Base-by-base conservation (phyloP, 1,140 invertebrate species). In the Drosophila tristis region DNA sequence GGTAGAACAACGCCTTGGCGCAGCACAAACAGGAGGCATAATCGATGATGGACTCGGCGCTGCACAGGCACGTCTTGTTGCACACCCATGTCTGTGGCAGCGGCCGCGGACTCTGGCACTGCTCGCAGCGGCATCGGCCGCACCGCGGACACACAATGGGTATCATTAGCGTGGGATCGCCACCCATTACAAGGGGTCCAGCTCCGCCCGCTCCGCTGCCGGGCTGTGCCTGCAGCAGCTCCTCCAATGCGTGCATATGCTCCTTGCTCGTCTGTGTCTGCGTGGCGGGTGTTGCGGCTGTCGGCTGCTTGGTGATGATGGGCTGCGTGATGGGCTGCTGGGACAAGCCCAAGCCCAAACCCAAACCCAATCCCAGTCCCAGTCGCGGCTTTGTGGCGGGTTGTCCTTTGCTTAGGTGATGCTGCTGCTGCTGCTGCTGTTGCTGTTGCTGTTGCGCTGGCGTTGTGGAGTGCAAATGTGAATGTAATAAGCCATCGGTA, bases 11-110 rank as follows among this genome's bases (percentile, higher is more conserved):
- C 45, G 96, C 97, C 92, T 98, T 98, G 74, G 97, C 97, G 92
- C 97, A 98, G 93, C 97, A 98, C 93, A 98, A 94, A 92, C 98
- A 98, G 63, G 97, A 97, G 54, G 95, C 95, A 91, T 97, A 96
- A 93, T 98, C 97, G 67, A 98, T 95, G 74, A 95, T 94, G 62
- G 96, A 95, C 91, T 98, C 96, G 50, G 96, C 96, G 80, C 96
- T 97, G 93, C 97, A 96, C 80, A 97, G 94, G 92, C 96, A 98
- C 92, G 95, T 95, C 91, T 96, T 94, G 92, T 96, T 95, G 93
- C 97, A 98, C 67, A 98, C 94, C 97, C 97, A 98, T 53, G 94
- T 94, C 75, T 95, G 95, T 16, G 98, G 98, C 84, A 98, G 93
- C 44, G 96, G 95, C 20, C 96, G 94, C 7, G 97, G 96, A 81